Base-by-base conservation (phyloP, 2,888 invertebrate species). In the Drosophila mimica region DNA sequence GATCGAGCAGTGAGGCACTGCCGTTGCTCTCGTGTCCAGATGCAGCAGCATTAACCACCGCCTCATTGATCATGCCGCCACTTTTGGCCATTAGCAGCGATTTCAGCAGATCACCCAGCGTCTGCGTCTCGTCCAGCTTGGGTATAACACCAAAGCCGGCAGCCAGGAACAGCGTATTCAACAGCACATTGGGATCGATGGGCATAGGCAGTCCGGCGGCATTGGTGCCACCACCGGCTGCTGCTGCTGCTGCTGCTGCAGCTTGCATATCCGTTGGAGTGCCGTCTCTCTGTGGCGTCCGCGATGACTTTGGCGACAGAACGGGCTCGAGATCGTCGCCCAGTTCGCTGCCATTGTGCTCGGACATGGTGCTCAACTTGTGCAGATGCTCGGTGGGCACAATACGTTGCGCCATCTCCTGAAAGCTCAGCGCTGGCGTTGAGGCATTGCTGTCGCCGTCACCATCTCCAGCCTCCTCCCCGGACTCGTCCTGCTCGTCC, bases 401-500 rank as follows among this genome's bases (percentile, higher is more conserved):
- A 54, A 89, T 83, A 56, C 86, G 89, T 25, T 81, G 86, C 57
- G 83, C 83, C 49, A 86, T 69, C 30, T 87, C 81, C 30, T 74
- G 76, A 30, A 66, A 76, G 15, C 78, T 62, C 0, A 78, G 70
- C 7, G 76, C 81, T 43, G 87, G 94, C 92, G 56, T 88, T 89
- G 92, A 95, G 91, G 88, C 95, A 94, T 92, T 95, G 95, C 88
- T 95, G 46, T 88, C 82, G 58, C 63, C 70, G 38, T 88, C 82
- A 58, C 62, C 69, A 51, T 94, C 94, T 68, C 84, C 82, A 8
- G 60, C 80, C 56, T 93, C 93, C 92, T 95, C 94, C 31, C 92
- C 93, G 3, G 93, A 93, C 57, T 94, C 91, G 11, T 75, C 83
- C 64, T 81, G 78, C 34, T 91, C 91, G 40, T 91, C 92, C 11